Percentiles rank a stretch among this genome's conserved stretches.
Evolutionary conservation across 2,797 vertebrate species (phyloP).

Genomic region (Tympanoctomys barrerae): DNA sequence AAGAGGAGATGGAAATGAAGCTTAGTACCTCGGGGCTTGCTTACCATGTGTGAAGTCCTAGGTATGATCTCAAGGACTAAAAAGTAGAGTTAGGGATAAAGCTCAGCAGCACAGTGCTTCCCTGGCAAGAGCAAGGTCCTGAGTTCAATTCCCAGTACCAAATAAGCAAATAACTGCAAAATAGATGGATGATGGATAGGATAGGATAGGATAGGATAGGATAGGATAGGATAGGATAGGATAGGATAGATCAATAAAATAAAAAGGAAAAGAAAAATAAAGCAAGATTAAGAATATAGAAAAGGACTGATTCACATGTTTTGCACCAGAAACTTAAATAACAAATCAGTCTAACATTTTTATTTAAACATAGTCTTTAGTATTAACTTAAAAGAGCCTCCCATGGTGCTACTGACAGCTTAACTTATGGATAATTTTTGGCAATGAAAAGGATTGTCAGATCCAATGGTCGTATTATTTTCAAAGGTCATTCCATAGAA

Average conservation of each 20-base stretch:
- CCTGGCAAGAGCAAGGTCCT: no score
- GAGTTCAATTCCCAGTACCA: no score
- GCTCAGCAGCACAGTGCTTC: no score
- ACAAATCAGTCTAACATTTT: slow-evolving; percentile 64
- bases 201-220: background rate
- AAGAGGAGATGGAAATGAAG: background rate
- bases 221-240: background rate
- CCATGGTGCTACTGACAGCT: background rate
- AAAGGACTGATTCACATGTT: background rate
- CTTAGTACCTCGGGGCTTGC: background rate
- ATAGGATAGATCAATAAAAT: background rate
- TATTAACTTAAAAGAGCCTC: slow-evolving; percentile 2
- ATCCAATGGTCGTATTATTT: slow-evolving; percentile 1
- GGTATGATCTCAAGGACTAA: background rate
- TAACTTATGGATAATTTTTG: slow-evolving; percentile 18
- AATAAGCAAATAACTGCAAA: background rate
- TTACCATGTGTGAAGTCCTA: background rate
- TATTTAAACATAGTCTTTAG: slow-evolving; percentile 1
- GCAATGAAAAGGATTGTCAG: background rate
- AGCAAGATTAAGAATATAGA: background rate
- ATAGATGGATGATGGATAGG: background rate
- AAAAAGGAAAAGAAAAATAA: background rate
- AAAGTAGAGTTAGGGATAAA: background rate
- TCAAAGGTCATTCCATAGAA: background rate
- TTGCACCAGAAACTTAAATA: background rate